A percentile compares a stretch with the other conserved stretches of the same genome.
Evolutionary conservation across 2,888 invertebrate species (phyloP).

Genomic region (Stenodema calcarata): DNA sequence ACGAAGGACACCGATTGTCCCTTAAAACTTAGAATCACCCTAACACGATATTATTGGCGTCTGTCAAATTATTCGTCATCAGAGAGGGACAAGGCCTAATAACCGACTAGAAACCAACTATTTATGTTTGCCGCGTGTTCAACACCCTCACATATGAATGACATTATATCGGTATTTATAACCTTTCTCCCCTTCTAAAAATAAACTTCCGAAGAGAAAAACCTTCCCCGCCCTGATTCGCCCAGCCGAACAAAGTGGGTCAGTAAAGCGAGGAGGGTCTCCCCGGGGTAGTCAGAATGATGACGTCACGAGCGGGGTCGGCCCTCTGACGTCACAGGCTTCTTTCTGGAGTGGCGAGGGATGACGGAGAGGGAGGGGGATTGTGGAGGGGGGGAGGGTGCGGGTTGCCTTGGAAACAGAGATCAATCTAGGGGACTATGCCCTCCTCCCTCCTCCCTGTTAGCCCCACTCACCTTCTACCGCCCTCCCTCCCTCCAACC

Average conservation of each 20-base stretch:
- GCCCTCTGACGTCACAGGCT: conserved; percentile 25
- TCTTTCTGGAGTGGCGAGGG: not conserved
- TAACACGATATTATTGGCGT: too few relatives aligned
- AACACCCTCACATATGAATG: not conserved
- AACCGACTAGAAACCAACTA: not conserved
- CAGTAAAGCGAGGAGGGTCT: not conserved
- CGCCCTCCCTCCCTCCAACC: not conserved
- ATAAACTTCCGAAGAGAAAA: not conserved
- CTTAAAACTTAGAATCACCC: too few relatives aligned
- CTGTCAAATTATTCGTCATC: too few relatives aligned
- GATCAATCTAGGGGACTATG: conserved; percentile 50
- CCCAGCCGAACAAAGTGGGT: not conserved
- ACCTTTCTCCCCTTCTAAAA: not conserved
- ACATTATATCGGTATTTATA: not conserved
- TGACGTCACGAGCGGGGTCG: conserved; percentile 28
- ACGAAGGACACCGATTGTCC: too few relatives aligned
- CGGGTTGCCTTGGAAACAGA: conserved; percentile 45
- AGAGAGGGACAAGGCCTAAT: too few relatives aligned
- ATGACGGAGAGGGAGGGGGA: not conserved
- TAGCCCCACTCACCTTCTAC: too few relatives aligned
- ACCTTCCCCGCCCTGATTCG: not conserved
- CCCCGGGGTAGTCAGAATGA: conserved; percentile 12
- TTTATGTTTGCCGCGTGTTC: not conserved
- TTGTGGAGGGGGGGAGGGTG: conserved; percentile 12
- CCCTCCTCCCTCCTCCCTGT: not conserved